Base-by-base conservation (phyloP, 2,888 invertebrate genomes). In the Standfussiana lucernea region DNA sequence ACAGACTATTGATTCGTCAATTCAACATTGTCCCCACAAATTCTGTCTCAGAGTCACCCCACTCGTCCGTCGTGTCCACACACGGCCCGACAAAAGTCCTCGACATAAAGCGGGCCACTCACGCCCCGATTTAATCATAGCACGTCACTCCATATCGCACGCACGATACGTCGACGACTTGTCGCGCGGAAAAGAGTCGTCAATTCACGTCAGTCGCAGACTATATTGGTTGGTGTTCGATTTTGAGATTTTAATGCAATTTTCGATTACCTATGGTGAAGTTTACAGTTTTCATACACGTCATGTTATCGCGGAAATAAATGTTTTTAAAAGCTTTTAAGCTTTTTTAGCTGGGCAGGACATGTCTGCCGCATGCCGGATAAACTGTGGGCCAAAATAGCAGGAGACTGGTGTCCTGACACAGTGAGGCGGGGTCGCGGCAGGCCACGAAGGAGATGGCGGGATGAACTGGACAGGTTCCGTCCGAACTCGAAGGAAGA, bases 31-130 rank as follows among this genome's bases (percentile, higher is more conserved):
- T 72, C 70, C 61, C 2, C 13, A 21, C 7, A 53, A 8, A 24
- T 40, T n/a, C n/a, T 13, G 0, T 3, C 6, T 18, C 42, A 61
- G 70, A 35, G 86, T 74, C 77, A 72, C 84, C 88, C 79, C 56
- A 85, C 61, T 64, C 70, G 62, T 56, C 70, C 21, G 84, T 82
- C 84, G 72, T 76, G 83, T 76, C 80, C 89, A 85, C 78, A 67
- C 87, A 66, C 77, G 53, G 79, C n/a, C 73, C 79, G 72, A 88
- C 86, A 89, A 88, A 89, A 90, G 89, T 90, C 64, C 89, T 89
- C 79, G 83, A 86, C 78, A 72, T 61, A 86, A 79, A 82, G 79
- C 81, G 59, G 82, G 67, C 89, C 84, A 85, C 89, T 88, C 87
- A 79, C 76, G 59, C 59, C 24, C 56, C 81, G 70, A 80, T 87